Evolutionary conservation across 2,797 vertebrate genomes (phyloP).

Genomic region (Premnoplex brunnescens): DNA sequence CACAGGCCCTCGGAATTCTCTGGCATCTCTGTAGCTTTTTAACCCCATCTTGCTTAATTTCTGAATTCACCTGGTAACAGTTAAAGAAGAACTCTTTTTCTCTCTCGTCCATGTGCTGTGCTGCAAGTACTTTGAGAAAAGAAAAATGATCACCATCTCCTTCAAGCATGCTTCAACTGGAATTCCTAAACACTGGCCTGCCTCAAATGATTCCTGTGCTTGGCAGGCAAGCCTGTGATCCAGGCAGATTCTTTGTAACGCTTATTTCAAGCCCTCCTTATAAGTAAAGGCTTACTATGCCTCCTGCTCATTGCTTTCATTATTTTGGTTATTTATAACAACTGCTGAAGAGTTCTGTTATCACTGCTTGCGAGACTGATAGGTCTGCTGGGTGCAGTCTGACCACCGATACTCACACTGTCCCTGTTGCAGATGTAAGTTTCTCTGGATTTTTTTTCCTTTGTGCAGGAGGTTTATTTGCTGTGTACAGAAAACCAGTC

Average conservation of each 20-base stretch:
- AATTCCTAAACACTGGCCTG: background rate
- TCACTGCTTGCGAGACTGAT: background rate
- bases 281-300: conserved; percentile 6
- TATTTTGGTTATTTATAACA: conserved; percentile 57
- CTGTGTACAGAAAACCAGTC: background rate
- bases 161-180: background rate
- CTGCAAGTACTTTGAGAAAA: background rate
- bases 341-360: conserved; percentile 28
- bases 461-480: background rate
- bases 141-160: background rate
- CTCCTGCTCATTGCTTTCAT: background rate
- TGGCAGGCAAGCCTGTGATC: background rate
- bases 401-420: background rate
- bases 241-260: background rate
- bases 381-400: background rate
- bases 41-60: background rate
- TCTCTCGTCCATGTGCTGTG: background rate
- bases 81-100: background rate
- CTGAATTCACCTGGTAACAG: background rate
- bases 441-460: background rate
- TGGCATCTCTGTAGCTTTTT: background rate
- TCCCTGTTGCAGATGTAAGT: background rate
- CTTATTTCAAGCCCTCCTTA: conserved; percentile 57
- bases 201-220: background rate
- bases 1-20: background rate